Conservation (phyloP, 2,888 invertebrate genomes). For the Athalia circularis region DNA sequence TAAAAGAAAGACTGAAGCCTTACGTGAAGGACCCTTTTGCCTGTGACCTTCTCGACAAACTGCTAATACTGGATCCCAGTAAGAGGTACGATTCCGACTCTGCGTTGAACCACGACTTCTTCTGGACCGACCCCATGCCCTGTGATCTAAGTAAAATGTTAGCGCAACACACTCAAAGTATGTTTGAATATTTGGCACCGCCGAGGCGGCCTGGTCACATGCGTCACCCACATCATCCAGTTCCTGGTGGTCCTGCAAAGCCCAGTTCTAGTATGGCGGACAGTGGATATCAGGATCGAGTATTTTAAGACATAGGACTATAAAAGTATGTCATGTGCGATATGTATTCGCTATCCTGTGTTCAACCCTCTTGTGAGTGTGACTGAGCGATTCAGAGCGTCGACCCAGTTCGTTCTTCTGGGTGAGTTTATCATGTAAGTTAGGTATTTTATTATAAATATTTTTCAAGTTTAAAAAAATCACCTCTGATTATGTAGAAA, state of each 20-base stretch:
- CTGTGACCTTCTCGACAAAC: conserved; percentile 93
- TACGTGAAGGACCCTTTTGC: conserved; percentile 95
- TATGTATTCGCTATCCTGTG: conserved; percentile 9
- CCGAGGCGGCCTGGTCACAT: conserved; percentile 83
- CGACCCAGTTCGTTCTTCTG: conserved; percentile 15
- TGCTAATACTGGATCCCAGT: conserved; percentile 93
- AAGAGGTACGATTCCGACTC: conserved; percentile 93
- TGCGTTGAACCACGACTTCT: conserved; percentile 97
- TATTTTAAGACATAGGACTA: conserved; percentile 78
- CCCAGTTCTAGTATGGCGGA: conserved; percentile 81
- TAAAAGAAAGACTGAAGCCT: conserved; percentile 88
- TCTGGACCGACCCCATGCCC: conserved; percentile 98
- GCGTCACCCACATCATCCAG: conserved; percentile 83
- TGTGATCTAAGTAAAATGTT: conserved; percentile 93
- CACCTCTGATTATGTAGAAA: conserved; percentile 27
- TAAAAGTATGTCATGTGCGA: background rate
- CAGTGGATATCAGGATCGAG: conserved; percentile 90
- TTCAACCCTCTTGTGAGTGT: background rate
- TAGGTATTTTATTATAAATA: conserved; percentile 27
- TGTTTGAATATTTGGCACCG: conserved; percentile 95
- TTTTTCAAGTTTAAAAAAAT: conserved; percentile 25
- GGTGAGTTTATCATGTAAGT: conserved; percentile 20
- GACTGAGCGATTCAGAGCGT: conserved; percentile 28
- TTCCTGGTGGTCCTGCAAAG: conserved; percentile 74
- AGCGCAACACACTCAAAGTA: conserved; percentile 91